Percentiles rank a stretch among this genome's conserved stretches.
These are phyloP conservation scores for Aphelocoma coerulescens DNA, from an alignment of 2,113 vertebrate genomes.

Conservation along the genomic window DNA sequence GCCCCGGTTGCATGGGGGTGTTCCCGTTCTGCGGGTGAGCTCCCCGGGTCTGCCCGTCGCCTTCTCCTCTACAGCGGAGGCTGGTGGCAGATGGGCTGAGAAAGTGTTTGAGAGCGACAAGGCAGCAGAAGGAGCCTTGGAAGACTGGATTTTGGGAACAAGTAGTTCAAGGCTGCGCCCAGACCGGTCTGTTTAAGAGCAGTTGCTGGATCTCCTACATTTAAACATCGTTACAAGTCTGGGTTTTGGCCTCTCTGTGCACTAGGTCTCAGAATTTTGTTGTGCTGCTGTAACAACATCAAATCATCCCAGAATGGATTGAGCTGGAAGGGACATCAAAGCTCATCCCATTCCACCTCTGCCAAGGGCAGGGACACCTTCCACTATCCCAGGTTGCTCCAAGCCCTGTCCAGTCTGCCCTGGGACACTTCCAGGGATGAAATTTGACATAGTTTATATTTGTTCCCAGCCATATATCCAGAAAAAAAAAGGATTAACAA, in stretches of 20 bases:
- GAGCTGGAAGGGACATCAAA: not conserved
- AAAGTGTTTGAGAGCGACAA: fast-evolving
- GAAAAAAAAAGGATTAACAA: fast-evolving
- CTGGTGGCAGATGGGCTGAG: not conserved
- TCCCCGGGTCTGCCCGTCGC: fast-evolving
- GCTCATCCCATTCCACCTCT: not conserved
- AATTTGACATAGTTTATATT: not conserved
- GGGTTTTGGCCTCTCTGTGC: not conserved
- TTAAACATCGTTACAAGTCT: fast-evolving
- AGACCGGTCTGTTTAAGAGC: not conserved
- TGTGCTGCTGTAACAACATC: not conserved
- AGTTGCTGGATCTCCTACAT: fast-evolving
- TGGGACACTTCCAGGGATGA: not conserved
- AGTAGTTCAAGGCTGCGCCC: not conserved
- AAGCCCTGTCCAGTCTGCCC: not conserved
- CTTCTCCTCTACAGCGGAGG: fast-evolving
- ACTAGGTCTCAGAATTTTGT: fast-evolving
- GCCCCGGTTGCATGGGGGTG: not conserved
- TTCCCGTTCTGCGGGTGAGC: not conserved
- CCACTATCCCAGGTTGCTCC: not conserved
- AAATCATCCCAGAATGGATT: not conserved
- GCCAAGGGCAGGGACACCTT: not conserved
- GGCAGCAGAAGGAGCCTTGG: not conserved
- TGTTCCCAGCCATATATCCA: too few species aligned
- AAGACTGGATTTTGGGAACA: not conserved